A percentile compares a stretch with the other conserved stretches of the same genome.
These are phyloP conservation scores for Drosophila sp. DNA, from an alignment of 1,140 invertebrate genomes.

Conservation along the genomic window DNA sequence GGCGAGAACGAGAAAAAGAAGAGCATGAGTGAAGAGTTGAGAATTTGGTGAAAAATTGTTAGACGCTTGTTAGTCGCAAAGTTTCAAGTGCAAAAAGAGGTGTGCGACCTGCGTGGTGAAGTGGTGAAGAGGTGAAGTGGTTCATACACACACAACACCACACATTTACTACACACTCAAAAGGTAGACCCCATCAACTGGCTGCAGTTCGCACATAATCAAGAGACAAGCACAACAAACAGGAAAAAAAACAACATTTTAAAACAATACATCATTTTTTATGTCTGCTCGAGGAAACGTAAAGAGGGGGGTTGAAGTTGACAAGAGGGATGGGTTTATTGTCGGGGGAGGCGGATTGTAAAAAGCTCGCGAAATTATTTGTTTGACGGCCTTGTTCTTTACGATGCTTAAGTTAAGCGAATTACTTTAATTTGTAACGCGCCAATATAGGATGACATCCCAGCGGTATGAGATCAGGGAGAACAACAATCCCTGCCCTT, in stretches of 20 bases:
- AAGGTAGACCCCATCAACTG: slow-evolving; percentile 11
- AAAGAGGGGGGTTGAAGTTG: background rate
- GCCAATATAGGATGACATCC: slow-evolving; percentile 18
- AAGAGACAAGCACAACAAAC: slow-evolving; percentile 43
- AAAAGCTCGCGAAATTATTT: slow-evolving; percentile 66
- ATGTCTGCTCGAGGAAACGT: slow-evolving; percentile 11
- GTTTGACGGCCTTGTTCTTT: slow-evolving; percentile 53
- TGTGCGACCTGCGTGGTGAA: background rate
- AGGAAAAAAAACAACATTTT: slow-evolving; percentile 42
- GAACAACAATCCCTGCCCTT: background rate
- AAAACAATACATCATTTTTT: slow-evolving; percentile 80
- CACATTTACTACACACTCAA: slow-evolving; percentile 19
- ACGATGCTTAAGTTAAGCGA: slow-evolving; percentile 60
- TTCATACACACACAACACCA: slow-evolving; percentile 11
- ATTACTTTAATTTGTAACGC: slow-evolving; percentile 76
- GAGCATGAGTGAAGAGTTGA: slow-evolving; percentile 3
- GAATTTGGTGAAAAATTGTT: slow-evolving; percentile 42
- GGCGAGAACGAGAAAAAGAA: slow-evolving; percentile 39
- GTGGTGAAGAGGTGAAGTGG: background rate
- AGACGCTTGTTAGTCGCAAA: slow-evolving; percentile 68
- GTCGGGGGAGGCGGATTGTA: slow-evolving; percentile 19
- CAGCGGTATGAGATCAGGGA: background rate
- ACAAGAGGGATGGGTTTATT: slow-evolving; percentile 1
- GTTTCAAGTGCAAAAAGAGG: slow-evolving; percentile 58
- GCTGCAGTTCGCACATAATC: slow-evolving; percentile 55